Percentiles rank a stretch among this genome's conserved stretches.
These are phyloP conservation scores for Brenthis ino DNA, from an alignment of 2,888 invertebrate genomes.

Conservation along the genomic window DNA sequence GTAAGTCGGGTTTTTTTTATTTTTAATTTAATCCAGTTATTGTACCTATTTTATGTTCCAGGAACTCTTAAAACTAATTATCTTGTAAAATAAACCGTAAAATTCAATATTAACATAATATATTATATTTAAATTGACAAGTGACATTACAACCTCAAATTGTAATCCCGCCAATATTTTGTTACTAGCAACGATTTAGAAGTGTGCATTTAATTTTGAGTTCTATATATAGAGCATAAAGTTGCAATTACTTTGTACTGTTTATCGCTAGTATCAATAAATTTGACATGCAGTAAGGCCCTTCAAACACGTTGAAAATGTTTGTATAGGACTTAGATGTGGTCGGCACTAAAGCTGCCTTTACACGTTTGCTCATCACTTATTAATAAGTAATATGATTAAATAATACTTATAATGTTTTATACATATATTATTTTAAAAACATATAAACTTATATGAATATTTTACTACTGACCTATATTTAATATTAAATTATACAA, in stretches of 20 bases:
- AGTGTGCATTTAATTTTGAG: background rate
- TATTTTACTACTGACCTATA: too few species aligned
- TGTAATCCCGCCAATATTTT: too few species aligned
- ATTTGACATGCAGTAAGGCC: constrained; percentile 27
- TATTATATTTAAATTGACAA: background rate
- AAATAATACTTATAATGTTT: too few species aligned
- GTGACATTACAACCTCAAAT: background rate
- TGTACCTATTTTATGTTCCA: too few species aligned
- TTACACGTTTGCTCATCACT: constrained; percentile 11
- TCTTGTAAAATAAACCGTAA: too few species aligned
- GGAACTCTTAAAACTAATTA: too few species aligned
- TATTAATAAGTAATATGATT: background rate
- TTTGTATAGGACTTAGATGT: constrained; percentile 26
- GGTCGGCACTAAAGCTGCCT: constrained; percentile 19
- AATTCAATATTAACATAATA: too few species aligned
- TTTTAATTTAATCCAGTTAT: too few species aligned
- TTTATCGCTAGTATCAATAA: constrained; percentile 11
- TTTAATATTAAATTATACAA: too few species aligned
- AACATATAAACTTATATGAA: too few species aligned
- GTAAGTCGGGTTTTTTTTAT: too few species aligned
- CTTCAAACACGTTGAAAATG: constrained; percentile 31
- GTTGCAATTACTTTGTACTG: background rate
- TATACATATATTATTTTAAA: too few species aligned
- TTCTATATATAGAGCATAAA: background rate
- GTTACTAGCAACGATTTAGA: background rate